Base-by-base conservation (phyloP, 2,888 invertebrate species). In the Agrypnus murinus region DNA sequence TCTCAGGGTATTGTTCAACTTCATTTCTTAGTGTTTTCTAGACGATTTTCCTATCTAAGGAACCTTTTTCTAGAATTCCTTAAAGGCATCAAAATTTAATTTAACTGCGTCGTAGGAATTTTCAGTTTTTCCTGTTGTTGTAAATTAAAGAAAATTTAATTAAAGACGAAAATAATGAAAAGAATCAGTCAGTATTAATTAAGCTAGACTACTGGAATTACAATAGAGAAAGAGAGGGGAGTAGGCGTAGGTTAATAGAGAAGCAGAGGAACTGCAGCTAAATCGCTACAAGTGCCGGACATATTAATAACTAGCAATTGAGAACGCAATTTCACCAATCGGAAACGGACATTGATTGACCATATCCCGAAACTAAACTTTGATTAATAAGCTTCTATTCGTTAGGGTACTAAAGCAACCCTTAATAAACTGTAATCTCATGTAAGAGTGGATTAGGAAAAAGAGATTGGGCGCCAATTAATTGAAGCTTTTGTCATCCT, bases 341-440 rank as follows among this genome's bases (percentile, higher is more conserved):
- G 75, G 74, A 76, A 74, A 63, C 76, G 73, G 75, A 75, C 74
- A 71, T 77, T 75, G 76, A 77, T 77, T 75, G 76, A 77, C 76
- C 75, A 72, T 69, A 68, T 53, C 55, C 70, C 73, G 72, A 62
- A 59, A 32, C 31, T 15, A 46, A 40, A 45, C n/a, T 25, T 14
- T 59, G 59, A 59, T 59, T 59, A 59, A 59, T 59, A 43, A 25
- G 25, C n/a, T 19, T 17, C 25, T 25, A 15, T 59, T 59, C 12
- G 38, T 38, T 15, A 59, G 19, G 19, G 17, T 2, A 10, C 17
- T 46, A 45, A 19, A 38, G n/a, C 38, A n/a, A 8, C 38, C 38
- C 10, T n/a, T 38, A 38, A 25, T 25, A 25, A 25, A 25, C 25
- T 25, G 25, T 25, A 25, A 25, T 25, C 25, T 25, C 5, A 25